These are phyloP conservation scores for Dryoscopus gambensis DNA, from an alignment of 2,113 vertebrate species.

Conservation along the genomic window DNA sequence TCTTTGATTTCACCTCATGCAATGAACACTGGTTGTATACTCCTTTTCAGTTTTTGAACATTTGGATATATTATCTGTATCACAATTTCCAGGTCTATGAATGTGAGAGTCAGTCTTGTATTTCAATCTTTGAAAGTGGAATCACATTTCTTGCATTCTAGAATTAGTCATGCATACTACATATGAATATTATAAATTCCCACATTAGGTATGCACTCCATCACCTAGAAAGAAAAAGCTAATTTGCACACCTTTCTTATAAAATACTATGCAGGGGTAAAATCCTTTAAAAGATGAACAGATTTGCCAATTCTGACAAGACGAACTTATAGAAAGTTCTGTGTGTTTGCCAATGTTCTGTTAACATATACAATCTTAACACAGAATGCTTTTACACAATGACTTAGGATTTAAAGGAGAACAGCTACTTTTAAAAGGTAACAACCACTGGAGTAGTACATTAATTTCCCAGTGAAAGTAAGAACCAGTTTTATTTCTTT, in stretches of 20 bases:
- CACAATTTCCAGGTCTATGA: background rate
- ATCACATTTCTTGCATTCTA: background rate
- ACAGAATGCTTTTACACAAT: background rate
- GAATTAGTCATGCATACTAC: background rate
- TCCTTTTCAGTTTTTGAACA: background rate
- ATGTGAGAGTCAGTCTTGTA: background rate
- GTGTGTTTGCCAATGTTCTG: background rate
- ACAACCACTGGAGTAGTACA: background rate
- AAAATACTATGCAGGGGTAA: background rate
- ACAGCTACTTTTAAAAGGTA: background rate
- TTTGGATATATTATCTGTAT: background rate
- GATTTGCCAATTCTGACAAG: background rate
- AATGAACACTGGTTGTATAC: background rate
- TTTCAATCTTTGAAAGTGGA: background rate
- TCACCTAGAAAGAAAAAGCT: background rate
- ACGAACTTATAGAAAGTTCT: background rate
- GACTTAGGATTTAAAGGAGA: background rate
- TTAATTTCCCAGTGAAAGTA: background rate
- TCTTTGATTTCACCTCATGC: background rate
- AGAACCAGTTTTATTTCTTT: background rate
- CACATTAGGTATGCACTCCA: background rate
- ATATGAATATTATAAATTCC: background rate
- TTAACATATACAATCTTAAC: background rate
- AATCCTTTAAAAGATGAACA: background rate
- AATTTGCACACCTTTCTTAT: background rate